Evolutionary conservation across 2,113 vertebrate species (phyloP), one percentile per base, ranked within the genome.

Genomic region (Perca schrenkii): DNA sequence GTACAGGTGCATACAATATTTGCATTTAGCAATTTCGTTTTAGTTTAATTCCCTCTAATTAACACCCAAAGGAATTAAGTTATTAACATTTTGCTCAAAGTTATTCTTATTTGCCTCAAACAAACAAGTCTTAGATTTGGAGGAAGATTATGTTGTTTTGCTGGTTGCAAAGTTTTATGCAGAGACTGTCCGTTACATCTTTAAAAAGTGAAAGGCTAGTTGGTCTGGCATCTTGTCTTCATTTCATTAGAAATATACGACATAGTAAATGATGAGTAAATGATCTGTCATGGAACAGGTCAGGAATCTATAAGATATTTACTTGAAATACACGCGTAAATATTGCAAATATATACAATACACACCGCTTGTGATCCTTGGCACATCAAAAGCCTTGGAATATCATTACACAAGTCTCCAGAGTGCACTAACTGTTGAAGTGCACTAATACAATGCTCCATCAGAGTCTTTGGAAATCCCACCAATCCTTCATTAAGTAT

Each of bases 401-500:
- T 54, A 47, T 62, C 65, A 83, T 72, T 71, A 75, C 8, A 79
- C 28, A 47, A 66, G 73, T 75, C 82, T 77, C 70, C 50, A n/a
- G 36, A 82, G 71, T 25, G 61, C 56, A 58, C 64, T 47, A 60
- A 74, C 64, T 73, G 58, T 76, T 64, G 50, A 75, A 67, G 84
- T 78, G 54, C 64, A 85, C 82, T 79, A 74, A 73, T 74, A 80
- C 31, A 80, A 75, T 87, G 60, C 0, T 70, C 64, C 58, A 71
- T 82, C 58, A 53, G 73, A 66, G 80, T 86, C 79, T 86, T 62
- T 40, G 46, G 62, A 86, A 85, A 90, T 86, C 80, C 6, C 87
- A 87, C 82, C 71, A 53, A 88, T 85, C 83, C 65, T 86, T 90
- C 77, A 92, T 88, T 79, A 86, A 78, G 81, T 81, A 79, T 87